A percentile compares a stretch with the other conserved stretches of the same genome.
Conservation (phyloP, 2,797 vertebrate genomes). For the Diplodus puntazzo region DNA sequence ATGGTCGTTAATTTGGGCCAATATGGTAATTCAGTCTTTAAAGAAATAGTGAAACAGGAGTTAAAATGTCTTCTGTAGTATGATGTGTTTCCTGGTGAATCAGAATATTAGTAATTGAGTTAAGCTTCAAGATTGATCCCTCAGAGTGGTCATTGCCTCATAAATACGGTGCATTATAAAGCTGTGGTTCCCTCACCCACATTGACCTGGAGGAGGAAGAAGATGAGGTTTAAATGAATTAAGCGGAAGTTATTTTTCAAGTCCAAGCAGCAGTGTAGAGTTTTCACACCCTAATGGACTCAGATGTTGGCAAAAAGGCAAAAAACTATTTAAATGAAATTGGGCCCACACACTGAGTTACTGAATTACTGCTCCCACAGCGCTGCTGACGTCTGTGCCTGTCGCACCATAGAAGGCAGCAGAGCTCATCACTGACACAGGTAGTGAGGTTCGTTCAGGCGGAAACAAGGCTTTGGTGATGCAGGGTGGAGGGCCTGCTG, state of each 20-base stretch:
- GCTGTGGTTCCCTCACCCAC: background rate
- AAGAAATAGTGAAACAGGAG: too few species aligned
- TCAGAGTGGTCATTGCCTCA: background rate
- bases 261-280: background rate
- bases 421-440: constrained; percentile 55
- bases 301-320: constrained; percentile 1
- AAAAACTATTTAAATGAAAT: background rate
- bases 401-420: constrained; percentile 23
- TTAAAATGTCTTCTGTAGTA: too few species aligned
- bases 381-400: constrained; percentile 15
- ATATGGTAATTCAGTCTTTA: too few species aligned
- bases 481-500: constrained; percentile 54
- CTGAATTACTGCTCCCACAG: constrained; percentile 5
- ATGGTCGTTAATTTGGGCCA: background rate
- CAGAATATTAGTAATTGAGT: too few species aligned
- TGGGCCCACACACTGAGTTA: background rate
- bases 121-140: too few species aligned
- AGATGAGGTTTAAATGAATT: background rate
- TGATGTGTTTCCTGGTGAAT: too few species aligned
- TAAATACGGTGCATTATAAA: background rate
- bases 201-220: background rate
- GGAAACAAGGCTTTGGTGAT: constrained; percentile 45
- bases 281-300: background rate
- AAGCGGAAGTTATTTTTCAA: background rate
- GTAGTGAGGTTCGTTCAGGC: constrained; percentile 46